Evolutionary conservation across 2,797 vertebrate species (phyloP).

Genomic region (Pantherophis vulpinus): DNA sequence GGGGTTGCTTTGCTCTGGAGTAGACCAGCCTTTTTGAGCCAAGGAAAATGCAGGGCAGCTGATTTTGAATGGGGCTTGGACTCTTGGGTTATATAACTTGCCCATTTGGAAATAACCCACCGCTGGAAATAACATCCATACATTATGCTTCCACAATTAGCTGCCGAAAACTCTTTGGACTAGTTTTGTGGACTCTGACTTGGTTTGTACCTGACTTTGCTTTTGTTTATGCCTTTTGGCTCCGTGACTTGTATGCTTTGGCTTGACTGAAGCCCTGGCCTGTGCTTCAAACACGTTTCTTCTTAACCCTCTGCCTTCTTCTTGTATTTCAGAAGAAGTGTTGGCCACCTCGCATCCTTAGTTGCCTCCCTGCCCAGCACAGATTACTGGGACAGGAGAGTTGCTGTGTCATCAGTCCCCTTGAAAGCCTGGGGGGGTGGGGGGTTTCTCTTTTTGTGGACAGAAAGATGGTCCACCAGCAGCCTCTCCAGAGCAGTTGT

Average conservation of each 20-base stretch:
- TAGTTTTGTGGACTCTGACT: neutral
- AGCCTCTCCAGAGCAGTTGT: neutral
- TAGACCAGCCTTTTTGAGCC: neutral
- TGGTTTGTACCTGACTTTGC: neutral
- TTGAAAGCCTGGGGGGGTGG: neutral
- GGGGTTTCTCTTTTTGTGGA: accelerated
- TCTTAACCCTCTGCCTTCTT: neutral
- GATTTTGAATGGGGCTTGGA: neutral
- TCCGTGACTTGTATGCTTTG: neutral
- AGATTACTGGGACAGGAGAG: neutral
- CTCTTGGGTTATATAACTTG: neutral
- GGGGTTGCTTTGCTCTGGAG: neutral
- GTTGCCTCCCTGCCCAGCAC: neutral
- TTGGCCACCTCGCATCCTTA: neutral
- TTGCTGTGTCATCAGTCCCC: neutral
- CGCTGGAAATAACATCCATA: neutral
- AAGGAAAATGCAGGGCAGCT: neutral
- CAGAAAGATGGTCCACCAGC: neutral
- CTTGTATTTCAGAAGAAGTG: neutral
- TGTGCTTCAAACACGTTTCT: neutral
- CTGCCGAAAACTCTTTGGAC: neutral
- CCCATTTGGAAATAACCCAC: neutral
- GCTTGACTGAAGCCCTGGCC: neutral
- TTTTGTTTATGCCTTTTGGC: neutral
- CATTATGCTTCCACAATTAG: neutral